Evolutionary conservation across 2,888 invertebrate genomes (phyloP), one percentile per base, ranked within the genome.

Genomic region (Sepioteuthis lessoniana): DNA sequence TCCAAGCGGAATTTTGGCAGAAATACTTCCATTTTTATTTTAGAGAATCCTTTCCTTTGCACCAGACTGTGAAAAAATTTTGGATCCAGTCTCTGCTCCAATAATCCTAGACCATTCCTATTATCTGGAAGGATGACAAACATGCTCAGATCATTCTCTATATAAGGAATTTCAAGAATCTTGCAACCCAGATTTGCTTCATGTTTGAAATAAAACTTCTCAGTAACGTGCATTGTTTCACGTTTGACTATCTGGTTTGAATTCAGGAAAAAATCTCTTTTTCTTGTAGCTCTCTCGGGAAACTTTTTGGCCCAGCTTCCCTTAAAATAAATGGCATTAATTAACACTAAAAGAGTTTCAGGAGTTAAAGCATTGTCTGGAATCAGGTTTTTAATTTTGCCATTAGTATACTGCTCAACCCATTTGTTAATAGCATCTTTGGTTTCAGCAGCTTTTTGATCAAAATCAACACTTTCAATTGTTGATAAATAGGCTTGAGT

Each of bases 301-400:
- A 92, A 92, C 94, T 96, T 95, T 13, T 95, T 95, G 93, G 95
- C 95, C 97, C 97, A 96, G 97, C 96, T 96, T 19, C 97, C 97
- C 95, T 97, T 97, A 95, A 97, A 97, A 95, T 97, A 97, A 91
- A 97, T 96, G 10, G 97, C 97, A 96, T 97, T 97, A 60, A 97
- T 96, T 21, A 97, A 95, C n/a, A 97, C 96, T 94, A 97, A 95
- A 2, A 96, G 95, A 7, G 97, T 97, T 8, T 95, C 55, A 5
- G 95, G 37, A 94, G 95, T 96, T n/a, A 97, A 95, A 19, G 96
- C 95, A n/a, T 98, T 98, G 1, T 98, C 35, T 2, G 97, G 97
- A 93, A 99, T 97, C 3, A 99, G 97, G 96, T 99, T 98, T 95
- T 98, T 98, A 94, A 99, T 99, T 97, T 98, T 98, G 21, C 98